phyloP scores from a whole-genome alignment of 2,797 vertebrate species.

The Micropoecilia bifurca region DNA sequence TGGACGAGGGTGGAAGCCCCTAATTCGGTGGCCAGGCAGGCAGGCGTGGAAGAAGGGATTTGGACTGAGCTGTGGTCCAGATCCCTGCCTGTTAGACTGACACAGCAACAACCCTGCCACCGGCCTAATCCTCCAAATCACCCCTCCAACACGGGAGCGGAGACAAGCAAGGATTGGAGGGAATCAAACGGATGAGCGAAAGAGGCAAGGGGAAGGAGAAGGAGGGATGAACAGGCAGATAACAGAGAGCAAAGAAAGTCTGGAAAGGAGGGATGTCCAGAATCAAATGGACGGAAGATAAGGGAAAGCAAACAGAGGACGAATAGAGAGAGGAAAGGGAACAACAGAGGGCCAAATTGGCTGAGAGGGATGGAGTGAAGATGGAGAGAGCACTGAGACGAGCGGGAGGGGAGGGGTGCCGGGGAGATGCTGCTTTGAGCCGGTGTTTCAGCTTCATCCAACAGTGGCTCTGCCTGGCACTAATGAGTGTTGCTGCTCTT shows the following conservation, averaged over 20 bases:
- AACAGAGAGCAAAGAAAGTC: constrained; percentile 24
- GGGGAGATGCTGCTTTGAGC: constrained; percentile 53
- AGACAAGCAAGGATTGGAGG: constrained; percentile 60
- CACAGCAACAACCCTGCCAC: constrained; percentile 77
- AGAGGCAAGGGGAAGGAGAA: constrained; percentile 22
- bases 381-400: constrained; percentile 31
- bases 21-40: constrained; percentile 66
- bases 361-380: constrained; percentile 49
- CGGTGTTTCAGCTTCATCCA: constrained; percentile 76
- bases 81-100: constrained; percentile 78
- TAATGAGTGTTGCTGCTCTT: constrained; percentile 79
- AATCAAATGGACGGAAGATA: constrained; percentile 25
- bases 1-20: constrained; percentile 45
- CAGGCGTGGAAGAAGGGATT: constrained; percentile 77
- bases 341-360: constrained; percentile 64
- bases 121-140: constrained; percentile 77
- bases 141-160: constrained; percentile 64
- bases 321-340: constrained; percentile 33
- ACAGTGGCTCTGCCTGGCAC: constrained; percentile 70
- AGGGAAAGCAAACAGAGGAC: constrained; percentile 30
- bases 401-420: constrained; percentile 11
- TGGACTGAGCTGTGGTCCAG: constrained; percentile 76
- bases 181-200: constrained; percentile 48
- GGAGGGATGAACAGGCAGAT: constrained; percentile 20
- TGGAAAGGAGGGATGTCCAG: constrained; percentile 12